These are phyloP conservation scores for Acanthochromis polyacanthus DNA, from an alignment of 2,113 vertebrate species.

Conservation along the genomic window DNA sequence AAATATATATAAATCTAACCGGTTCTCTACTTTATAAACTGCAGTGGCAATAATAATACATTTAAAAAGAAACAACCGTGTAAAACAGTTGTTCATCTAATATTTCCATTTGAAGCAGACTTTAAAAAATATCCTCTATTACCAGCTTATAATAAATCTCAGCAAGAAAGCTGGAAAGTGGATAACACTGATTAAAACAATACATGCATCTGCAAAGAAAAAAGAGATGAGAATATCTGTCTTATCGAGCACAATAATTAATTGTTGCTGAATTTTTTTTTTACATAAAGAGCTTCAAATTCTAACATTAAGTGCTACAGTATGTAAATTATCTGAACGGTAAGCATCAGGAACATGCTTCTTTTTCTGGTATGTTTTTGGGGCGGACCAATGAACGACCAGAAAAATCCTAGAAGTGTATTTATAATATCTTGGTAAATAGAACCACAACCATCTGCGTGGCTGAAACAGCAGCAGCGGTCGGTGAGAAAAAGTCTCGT, in stretches of 20 bases:
- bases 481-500: constrained; percentile 37
- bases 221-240: no score
- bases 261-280: neutral
- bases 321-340: neutral
- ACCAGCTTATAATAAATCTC: no score
- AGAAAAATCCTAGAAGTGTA: constrained; percentile 7
- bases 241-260: neutral
- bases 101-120: neutral
- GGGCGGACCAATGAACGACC: neutral
- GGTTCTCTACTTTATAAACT: no score
- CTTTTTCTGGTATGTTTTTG: neutral
- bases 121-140: neutral
- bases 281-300: constrained; percentile 15
- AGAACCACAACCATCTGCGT: constrained; percentile 51
- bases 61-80: no score
- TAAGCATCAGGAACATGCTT: neutral
- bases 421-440: neutral
- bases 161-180: neutral
- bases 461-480: constrained; percentile 1
- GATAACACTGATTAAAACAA: neutral
- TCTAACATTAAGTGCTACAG: constrained; percentile 57
- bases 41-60: neutral
- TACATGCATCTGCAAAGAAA: neutral
- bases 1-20: neutral
- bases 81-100: no score